phyloP scores from a whole-genome alignment of 2,113 vertebrate species.

The Amblyopsis rosae region DNA sequence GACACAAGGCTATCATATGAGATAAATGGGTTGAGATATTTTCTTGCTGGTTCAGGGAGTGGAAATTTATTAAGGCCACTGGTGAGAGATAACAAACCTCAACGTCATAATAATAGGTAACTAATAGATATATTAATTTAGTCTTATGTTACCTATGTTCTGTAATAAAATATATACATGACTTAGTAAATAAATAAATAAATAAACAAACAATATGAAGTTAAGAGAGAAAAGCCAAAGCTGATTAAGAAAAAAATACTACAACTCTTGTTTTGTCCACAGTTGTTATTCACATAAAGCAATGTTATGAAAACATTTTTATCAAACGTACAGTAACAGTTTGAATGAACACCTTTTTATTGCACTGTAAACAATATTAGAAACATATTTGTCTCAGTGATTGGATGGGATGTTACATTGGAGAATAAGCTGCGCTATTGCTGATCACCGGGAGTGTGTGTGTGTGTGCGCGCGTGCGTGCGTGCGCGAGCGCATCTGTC shows the following conservation, averaged over 20 bases:
- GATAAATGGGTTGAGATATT: slow-evolving; percentile 35
- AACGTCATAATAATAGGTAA: slow-evolving; percentile 82
- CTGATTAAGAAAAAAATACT: slow-evolving; percentile 82
- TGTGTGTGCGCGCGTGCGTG: slow-evolving; percentile 40
- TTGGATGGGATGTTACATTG: slow-evolving; percentile 78
- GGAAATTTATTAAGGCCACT: slow-evolving; percentile 54
- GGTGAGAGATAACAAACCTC: slow-evolving; percentile 65
- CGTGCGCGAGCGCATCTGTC: slow-evolving; percentile 34
- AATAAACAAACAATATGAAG: slow-evolving; percentile 59
- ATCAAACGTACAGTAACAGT: slow-evolving; percentile 84
- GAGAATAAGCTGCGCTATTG: slow-evolving; percentile 78
- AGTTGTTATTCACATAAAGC: slow-evolving; percentile 77
- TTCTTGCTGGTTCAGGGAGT: slow-evolving; percentile 43
- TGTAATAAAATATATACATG: slow-evolving; percentile 81
- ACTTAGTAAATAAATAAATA: slow-evolving; percentile 64
- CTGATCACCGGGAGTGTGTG: slow-evolving; percentile 63
- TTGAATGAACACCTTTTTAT: slow-evolving; percentile 86
- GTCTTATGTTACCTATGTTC: slow-evolving; percentile 87
- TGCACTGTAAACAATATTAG: slow-evolving; percentile 85
- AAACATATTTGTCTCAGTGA: slow-evolving; percentile 80
- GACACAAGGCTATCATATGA: slow-evolving; percentile 41
- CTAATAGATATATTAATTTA: slow-evolving; percentile 89
- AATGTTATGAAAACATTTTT: slow-evolving; percentile 84
- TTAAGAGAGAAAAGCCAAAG: slow-evolving; percentile 85
- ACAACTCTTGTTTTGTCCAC: slow-evolving; percentile 79